Evolutionary conservation across 2,888 invertebrate species (phyloP), one percentile per base, ranked within the genome.

Genomic region (Limulus polyphemus): DNA sequence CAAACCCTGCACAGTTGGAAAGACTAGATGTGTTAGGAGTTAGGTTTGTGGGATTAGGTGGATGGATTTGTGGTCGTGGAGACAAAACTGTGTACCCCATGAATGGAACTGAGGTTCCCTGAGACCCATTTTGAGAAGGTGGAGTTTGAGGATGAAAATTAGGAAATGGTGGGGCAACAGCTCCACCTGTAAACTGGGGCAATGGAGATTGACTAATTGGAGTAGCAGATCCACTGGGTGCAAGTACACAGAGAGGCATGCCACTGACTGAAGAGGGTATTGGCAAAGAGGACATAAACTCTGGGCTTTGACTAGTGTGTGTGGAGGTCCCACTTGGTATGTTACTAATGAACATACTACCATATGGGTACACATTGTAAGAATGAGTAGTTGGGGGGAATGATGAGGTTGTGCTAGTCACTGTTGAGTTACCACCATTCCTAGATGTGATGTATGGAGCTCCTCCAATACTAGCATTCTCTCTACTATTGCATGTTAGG

Each of bases 211-310:
- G 63, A 54, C 63, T 63, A 17, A 62, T 61, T 47, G 65, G 63
- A 47, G 65, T 60, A 51, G 62, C 61, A 47, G 62, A 63, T 46
- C 62, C 62, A 56, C 58, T 63, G 48, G 65, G 62, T 13, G 63
- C 61, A 51, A 62, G 59, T 57, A 65, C 65, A 63, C 63, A 65
- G 50, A 65, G 60, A 56, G 65, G 63, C 17, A 65, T 57, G 47
- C 59, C 60, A 57, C 54, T 56, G 48, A 62, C 17, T 51, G 65
- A 50, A 51, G 63, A 60, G 48, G 62, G 62, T 47, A 65, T 47
- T 47, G 63, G 58, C 60, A 65, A 51, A n/a, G 60, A 55, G 55
- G 65, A 62, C 57, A 51, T 58, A 62, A 54, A 59, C 62, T 51
- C 62, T 52, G 58, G 62, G 65, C 47, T 64, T 61, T 17, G 64